Conservation (phyloP, 2,888 invertebrate species). For the Catocala nupta region DNA sequence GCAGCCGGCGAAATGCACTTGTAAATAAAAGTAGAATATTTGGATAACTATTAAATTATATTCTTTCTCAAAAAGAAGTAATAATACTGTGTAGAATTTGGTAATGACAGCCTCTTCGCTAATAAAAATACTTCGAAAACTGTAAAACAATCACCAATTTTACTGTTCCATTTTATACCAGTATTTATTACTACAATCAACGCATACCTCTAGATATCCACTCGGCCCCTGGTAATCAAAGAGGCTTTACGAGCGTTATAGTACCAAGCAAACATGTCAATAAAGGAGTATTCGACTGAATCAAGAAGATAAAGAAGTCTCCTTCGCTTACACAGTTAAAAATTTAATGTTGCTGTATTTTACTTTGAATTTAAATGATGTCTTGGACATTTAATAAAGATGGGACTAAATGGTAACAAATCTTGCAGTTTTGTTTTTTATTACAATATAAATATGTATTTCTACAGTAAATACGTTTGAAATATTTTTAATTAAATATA, state of each 20-base stretch:
- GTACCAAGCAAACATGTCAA: constrained; percentile 16
- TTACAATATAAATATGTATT: no score
- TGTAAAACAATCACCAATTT: constrained; percentile 8
- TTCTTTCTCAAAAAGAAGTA: no score
- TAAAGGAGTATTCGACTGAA: constrained; percentile 11
- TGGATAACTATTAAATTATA: no score
- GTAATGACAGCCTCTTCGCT: neutral
- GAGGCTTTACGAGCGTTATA: constrained; percentile 12
- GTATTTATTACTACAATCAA: constrained; percentile 20
- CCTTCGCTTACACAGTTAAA: neutral
- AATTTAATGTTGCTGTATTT: neutral
- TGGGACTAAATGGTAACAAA: no score
- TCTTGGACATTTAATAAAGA: neutral
- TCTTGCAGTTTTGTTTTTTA: no score
- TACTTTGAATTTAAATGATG: neutral
- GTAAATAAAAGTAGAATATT: no score
- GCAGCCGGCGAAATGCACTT: no score
- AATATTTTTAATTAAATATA: no score
- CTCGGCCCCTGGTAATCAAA: constrained; percentile 21
- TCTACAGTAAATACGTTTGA: no score
- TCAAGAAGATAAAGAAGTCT: constrained; percentile 4
- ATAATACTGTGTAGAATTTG: no score
- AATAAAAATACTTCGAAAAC: constrained; percentile 8
- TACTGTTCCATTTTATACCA: constrained; percentile 5
- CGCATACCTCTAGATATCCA: constrained; percentile 6